Conservation (phyloP, 2,888 invertebrate species). For the Mesochorus sp. region DNA sequence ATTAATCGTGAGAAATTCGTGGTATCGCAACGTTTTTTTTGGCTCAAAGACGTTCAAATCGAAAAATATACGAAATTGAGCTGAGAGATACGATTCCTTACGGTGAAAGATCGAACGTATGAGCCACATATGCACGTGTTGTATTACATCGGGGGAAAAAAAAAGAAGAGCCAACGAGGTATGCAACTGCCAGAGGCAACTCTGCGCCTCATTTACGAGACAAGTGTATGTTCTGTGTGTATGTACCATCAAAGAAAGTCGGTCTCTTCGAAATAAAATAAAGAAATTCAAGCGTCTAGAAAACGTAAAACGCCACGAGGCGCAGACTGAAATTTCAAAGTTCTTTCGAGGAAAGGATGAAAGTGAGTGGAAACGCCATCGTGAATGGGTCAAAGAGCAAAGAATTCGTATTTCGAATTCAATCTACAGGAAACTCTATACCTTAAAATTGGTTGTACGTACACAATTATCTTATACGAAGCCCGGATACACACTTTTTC, state of each 20-base stretch:
- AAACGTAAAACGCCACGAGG: neutral
- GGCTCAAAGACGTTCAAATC: no score
- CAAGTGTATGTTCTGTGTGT: constrained; percentile 12
- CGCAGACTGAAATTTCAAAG: constrained; percentile 18
- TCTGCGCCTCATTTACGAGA: constrained; percentile 15
- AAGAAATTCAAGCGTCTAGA: constrained; percentile 36
- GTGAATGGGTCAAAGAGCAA: constrained; percentile 23
- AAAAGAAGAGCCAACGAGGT: constrained; percentile 1
- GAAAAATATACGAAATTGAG: no score
- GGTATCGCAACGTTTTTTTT: no score
- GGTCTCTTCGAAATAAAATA: constrained; percentile 21
- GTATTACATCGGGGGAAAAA: no score
- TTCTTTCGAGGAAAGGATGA: constrained; percentile 23
- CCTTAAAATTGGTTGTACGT: no score
- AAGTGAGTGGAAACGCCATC: constrained; percentile 8
- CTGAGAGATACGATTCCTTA: no score
- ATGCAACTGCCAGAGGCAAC: constrained; percentile 32
- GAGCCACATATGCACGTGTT: constrained; percentile 6
- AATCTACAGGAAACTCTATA: no score
- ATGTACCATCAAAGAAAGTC: constrained; percentile 49
- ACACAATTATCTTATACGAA: no score
- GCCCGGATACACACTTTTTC: no score
- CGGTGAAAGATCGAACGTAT: constrained; percentile 24
- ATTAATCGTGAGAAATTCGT: no score
- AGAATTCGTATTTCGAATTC: neutral